Conservation (phyloP, 2,113 vertebrate species). For the Oceanites oceanicus region DNA sequence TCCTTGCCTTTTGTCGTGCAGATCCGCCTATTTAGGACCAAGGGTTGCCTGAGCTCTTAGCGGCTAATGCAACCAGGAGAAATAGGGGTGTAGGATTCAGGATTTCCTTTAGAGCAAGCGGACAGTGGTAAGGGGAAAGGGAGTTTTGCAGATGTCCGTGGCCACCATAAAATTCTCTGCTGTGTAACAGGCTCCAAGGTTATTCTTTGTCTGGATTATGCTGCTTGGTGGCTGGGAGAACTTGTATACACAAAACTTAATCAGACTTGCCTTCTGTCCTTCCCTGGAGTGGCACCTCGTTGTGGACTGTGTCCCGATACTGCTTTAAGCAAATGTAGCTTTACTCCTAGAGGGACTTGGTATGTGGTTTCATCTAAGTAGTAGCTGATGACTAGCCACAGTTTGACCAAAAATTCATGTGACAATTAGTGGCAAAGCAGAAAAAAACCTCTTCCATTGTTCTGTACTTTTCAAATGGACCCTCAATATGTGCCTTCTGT, state of each 20-base stretch:
- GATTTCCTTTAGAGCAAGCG: not conserved
- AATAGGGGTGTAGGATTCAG: fast-evolving
- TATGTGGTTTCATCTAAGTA: not conserved
- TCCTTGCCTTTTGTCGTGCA: fast-evolving
- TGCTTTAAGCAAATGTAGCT: not conserved
- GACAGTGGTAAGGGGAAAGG: not conserved
- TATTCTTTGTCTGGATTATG: not conserved
- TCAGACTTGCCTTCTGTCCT: not conserved
- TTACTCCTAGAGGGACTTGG: not conserved
- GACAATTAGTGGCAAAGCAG: not conserved
- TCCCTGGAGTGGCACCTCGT: not conserved
- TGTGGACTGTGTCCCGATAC: not conserved
- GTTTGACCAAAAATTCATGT: not conserved
- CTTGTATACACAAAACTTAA: fast-evolving
- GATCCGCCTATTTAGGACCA: fast-evolving
- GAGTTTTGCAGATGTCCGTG: not conserved
- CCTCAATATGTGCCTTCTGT: not conserved
- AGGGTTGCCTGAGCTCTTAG: fast-evolving
- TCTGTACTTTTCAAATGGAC: not conserved
- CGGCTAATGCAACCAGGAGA: fast-evolving
- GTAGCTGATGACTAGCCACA: not conserved
- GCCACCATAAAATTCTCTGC: fast-evolving
- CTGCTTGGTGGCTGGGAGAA: not conserved
- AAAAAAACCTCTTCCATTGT: not conserved
- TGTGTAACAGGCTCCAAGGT: not conserved